Conservation (phyloP, 2,888 invertebrate species). For the Caenorhabditis macrosperma region DNA sequence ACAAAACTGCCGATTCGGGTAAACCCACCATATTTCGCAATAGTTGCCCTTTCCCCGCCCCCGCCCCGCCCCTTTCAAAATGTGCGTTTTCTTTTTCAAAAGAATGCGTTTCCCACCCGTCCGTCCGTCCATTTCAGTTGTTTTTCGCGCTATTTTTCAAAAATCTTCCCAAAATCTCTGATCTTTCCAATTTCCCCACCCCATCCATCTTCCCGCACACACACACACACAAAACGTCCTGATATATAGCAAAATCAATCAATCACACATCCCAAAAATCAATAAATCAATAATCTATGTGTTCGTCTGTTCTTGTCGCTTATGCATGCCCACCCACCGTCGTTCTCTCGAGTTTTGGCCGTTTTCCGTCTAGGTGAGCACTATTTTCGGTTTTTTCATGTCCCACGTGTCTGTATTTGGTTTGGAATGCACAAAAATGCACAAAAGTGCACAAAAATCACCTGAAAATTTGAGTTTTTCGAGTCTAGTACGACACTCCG, state of each 20-base stretch:
- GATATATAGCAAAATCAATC: conserved; percentile 41
- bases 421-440: too few species aligned
- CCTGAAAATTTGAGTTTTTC: background rate
- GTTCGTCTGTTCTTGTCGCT: background rate
- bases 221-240: conserved; percentile 7
- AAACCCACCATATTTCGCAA: background rate
- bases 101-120: conserved; percentile 34
- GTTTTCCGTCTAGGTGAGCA: conserved; percentile 7
- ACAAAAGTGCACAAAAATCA: background rate
- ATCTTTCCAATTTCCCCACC: conserved; percentile 27
- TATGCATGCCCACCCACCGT: background rate
- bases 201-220: too few species aligned
- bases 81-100: conserved; percentile 59
- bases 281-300: too few species aligned
- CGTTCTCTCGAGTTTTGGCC: too few species aligned
- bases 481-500: too few species aligned
- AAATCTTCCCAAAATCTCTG: conserved; percentile 25
- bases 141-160: conserved; percentile 9
- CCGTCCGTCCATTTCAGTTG: conserved; percentile 45
- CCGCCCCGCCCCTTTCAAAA: too few species aligned
- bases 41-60: background rate
- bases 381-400: too few species aligned
- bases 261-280: too few species aligned
- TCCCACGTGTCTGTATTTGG: too few species aligned
- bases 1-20: background rate